Percentiles rank a stretch among this genome's conserved stretches.
Conservation (phyloP, 2,113 vertebrate genomes). For the Noctilio leporinus region DNA sequence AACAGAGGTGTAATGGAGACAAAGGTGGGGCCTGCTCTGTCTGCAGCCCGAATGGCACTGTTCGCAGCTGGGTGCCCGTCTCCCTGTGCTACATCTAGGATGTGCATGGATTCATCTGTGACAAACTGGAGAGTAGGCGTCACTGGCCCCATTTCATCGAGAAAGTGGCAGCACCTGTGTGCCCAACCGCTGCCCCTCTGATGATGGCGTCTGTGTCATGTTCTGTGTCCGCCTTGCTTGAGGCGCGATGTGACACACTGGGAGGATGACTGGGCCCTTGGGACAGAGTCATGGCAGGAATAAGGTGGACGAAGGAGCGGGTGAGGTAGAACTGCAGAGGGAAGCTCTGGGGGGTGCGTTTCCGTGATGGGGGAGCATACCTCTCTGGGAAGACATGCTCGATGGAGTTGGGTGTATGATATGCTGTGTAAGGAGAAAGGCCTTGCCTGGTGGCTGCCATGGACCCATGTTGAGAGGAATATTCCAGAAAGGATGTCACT, state of each 20-base stretch:
- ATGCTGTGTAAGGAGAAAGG: background rate
- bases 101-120: background rate
- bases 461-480: background rate
- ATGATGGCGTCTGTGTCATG: background rate
- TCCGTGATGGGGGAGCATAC: fast-evolving
- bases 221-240: background rate
- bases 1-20: no score
- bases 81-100: fast-evolving
- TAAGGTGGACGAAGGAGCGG: background rate
- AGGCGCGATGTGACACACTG: background rate
- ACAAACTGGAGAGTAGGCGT: background rate
- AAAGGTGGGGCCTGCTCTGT: background rate
- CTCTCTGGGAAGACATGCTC: background rate
- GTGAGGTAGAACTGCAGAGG: background rate
- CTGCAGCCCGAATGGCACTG: background rate
- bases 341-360: background rate
- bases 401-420: background rate
- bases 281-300: background rate
- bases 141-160: background rate
- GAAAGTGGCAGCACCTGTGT: background rate
- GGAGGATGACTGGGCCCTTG: background rate
- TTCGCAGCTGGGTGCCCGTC: background rate
- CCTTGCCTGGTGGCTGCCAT: fast-evolving
- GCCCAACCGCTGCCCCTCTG: background rate
- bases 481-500: background rate